Conservation (phyloP, 2,888 invertebrate genomes). For the Drepana falcataria region DNA sequence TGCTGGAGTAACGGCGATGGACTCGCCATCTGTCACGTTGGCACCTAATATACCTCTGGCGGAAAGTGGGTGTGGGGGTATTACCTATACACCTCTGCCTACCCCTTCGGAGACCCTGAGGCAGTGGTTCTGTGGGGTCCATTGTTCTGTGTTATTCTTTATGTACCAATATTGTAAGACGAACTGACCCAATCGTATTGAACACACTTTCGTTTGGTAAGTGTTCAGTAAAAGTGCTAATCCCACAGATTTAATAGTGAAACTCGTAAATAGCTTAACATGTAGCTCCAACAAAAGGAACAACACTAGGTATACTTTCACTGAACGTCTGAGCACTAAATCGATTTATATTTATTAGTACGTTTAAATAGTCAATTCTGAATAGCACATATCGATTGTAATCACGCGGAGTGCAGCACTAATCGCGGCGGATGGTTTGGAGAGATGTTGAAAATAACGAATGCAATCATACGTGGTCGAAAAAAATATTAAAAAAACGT, state of each 20-base stretch:
- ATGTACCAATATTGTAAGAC: background rate
- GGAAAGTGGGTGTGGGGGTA: no score
- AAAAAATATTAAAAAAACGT: no score
- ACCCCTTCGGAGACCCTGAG: no score
- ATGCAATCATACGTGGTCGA: no score
- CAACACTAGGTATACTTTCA: background rate
- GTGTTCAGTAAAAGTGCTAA: background rate
- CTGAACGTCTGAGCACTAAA: conserved; percentile 1
- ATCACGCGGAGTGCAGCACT: conserved; percentile 7
- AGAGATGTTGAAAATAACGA: background rate
- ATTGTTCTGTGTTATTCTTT: no score
- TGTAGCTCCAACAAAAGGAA: background rate
- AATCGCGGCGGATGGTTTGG: background rate
- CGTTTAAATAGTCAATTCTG: conserved; percentile 4
- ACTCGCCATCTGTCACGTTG: no score
- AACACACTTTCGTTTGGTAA: background rate
- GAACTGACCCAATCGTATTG: background rate
- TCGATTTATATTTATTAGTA: conserved; percentile 8
- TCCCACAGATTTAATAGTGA: background rate
- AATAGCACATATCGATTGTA: conserved; percentile 6
- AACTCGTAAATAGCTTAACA: background rate
- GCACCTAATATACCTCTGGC: no score
- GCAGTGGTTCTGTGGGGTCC: no score
- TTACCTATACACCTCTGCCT: no score
- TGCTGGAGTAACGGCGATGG: no score